Conservation (phyloP, 2,113 vertebrate species). For the Bungarus multicinctus region DNA sequence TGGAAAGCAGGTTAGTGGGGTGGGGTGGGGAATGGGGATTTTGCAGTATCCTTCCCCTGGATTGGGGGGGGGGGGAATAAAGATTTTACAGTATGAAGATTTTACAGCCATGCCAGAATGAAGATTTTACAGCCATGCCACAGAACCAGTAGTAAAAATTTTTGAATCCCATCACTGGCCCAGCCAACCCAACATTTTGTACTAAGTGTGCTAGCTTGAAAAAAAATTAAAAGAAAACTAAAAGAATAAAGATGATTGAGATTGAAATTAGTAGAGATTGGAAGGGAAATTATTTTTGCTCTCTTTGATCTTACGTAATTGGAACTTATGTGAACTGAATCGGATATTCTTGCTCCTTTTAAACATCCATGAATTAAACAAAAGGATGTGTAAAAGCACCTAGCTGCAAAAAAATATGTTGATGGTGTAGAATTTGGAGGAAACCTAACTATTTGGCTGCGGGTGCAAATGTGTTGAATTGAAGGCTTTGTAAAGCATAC, state of each 20-base stretch:
- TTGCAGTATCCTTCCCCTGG: too few species aligned
- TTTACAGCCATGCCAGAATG: too few species aligned
- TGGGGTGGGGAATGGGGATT: too few species aligned
- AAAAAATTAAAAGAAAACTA: background rate
- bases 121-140: too few species aligned
- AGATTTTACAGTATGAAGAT: too few species aligned
- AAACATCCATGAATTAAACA: background rate
- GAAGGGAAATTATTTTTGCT: background rate
- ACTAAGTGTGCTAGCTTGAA: background rate
- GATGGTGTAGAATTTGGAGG: background rate
- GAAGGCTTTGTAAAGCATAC: background rate
- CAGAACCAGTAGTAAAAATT: too few species aligned
- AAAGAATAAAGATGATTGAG: background rate
- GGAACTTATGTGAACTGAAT: background rate
- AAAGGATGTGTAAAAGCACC: background rate
- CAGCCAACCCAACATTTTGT: background rate
- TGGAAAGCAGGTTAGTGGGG: too few species aligned
- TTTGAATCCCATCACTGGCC: too few species aligned
- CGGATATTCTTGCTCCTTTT: background rate
- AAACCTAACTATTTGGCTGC: background rate
- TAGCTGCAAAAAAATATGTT: background rate
- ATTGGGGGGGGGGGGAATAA: too few species aligned
- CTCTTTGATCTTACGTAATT: background rate
- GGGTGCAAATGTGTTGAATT: background rate
- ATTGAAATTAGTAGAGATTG: background rate